Percentiles rank a stretch among this genome's conserved stretches.
These are phyloP conservation scores for Eilema caniola DNA, from an alignment of 2,888 invertebrate genomes.

Conservation along the genomic window DNA sequence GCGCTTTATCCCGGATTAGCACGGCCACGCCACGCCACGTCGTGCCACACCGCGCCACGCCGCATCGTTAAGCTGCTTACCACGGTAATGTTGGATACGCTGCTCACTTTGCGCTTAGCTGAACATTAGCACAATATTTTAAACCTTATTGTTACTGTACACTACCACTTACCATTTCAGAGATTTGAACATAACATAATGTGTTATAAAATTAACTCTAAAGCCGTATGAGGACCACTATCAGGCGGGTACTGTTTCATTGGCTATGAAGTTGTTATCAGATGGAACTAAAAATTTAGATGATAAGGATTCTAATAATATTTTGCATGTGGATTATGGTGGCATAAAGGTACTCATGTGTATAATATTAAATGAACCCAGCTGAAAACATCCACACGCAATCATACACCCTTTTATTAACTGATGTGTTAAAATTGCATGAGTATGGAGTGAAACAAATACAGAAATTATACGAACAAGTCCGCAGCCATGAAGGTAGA, in stretches of 20 bases:
- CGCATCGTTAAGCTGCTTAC: slow-evolving; percentile 53
- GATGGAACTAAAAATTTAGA: too few relatives aligned
- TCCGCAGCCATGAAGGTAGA: not conserved
- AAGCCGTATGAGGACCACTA: too few relatives aligned
- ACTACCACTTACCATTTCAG: too few relatives aligned
- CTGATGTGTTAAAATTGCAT: not conserved
- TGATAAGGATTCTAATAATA: too few relatives aligned
- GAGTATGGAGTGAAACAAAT: not conserved
- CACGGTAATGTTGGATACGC: slow-evolving; percentile 53
- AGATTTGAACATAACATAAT: too few relatives aligned
- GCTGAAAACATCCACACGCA: too few relatives aligned
- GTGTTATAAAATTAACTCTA: too few relatives aligned
- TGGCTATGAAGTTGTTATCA: too few relatives aligned
- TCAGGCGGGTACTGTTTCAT: too few relatives aligned
- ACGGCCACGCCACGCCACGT: slow-evolving; percentile 14
- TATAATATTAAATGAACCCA: too few relatives aligned
- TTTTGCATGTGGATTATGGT: too few relatives aligned
- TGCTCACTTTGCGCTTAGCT: slow-evolving; percentile 48
- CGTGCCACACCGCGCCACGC: slow-evolving; percentile 8
- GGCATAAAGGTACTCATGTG: too few relatives aligned
- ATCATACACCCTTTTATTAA: not conserved
- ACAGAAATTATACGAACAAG: not conserved
- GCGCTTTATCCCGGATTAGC: slow-evolving; percentile 41
- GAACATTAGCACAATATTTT: slow-evolving; percentile 25
- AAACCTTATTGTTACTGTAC: slow-evolving; percentile 2